Evolutionary conservation across 2,888 invertebrate genomes (phyloP).

Genomic region (Lysandra bellargus): DNA sequence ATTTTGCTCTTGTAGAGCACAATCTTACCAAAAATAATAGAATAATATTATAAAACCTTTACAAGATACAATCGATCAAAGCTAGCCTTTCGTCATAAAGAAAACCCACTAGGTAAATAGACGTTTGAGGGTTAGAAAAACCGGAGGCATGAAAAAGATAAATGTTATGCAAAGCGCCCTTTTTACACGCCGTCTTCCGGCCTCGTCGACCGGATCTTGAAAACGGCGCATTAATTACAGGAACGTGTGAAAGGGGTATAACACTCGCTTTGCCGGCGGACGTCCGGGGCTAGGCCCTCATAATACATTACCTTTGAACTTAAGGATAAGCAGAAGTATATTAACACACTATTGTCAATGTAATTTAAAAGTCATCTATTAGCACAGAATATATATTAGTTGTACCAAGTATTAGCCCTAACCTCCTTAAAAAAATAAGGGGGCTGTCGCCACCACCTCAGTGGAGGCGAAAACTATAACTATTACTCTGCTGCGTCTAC

Average conservation of each 20-base stretch:
- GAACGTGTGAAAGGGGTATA: slow-evolving; percentile 11
- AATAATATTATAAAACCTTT: background rate
- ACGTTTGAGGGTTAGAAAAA: background rate
- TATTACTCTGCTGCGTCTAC: no score
- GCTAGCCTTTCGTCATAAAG: background rate
- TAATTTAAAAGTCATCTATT: background rate
- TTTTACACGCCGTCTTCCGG: slow-evolving; percentile 20
- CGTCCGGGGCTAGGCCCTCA: background rate
- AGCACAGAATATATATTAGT: no score
- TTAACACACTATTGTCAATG: no score
- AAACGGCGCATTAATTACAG: slow-evolving; percentile 11
- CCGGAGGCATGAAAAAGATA: slow-evolving; percentile 11
- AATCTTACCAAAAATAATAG: background rate
- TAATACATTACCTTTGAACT: background rate
- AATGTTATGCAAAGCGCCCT: slow-evolving; percentile 5
- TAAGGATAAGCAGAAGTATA: background rate
- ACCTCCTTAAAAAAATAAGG: no score
- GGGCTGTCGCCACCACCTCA: no score
- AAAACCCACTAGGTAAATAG: background rate
- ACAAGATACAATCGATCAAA: background rate
- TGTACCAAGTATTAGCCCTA: no score
- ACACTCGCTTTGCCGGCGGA: background rate
- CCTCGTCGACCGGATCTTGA: slow-evolving; percentile 8
- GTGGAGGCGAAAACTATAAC: no score
- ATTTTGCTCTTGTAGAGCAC: no score